phyloP scores from a whole-genome alignment of 2,888 invertebrate species.

The Zele albiditarsus region DNA sequence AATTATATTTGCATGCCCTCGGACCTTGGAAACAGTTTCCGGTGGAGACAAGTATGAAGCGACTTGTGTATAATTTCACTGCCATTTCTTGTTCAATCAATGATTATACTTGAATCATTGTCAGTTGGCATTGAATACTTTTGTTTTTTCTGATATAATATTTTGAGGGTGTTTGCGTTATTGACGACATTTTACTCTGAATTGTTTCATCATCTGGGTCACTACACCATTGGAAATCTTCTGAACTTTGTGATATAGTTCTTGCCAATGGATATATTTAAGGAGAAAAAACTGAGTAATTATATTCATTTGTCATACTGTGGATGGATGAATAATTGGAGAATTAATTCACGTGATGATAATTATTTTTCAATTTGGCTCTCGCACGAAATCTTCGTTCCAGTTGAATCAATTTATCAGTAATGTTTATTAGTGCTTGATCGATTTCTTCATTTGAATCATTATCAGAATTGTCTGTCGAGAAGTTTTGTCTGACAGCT shows the following conservation, averaged over 20 bases:
- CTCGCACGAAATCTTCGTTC: constrained; percentile 47
- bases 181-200: neutral
- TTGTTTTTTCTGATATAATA: neutral
- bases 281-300: neutral
- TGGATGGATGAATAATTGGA: neutral
- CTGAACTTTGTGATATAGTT: too few relatives aligned
- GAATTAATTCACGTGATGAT: neutral
- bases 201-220: too few relatives aligned
- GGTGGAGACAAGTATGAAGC: neutral
- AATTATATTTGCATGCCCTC: constrained; percentile 7
- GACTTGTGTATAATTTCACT: neutral
- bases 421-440: constrained; percentile 56
- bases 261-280: neutral
- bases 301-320: neutral
- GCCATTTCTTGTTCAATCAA: neutral
- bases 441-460: constrained; percentile 57
- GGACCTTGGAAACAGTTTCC: neutral
- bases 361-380: constrained; percentile 46
- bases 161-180: neutral
- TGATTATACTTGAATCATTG: neutral
- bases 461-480: constrained; percentile 54
- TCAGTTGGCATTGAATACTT: neutral
- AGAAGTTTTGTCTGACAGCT: constrained; percentile 23
- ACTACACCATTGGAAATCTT: too few relatives aligned
- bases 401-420: constrained; percentile 56